These are phyloP conservation scores for Chionis minor DNA, from an alignment of 2,113 vertebrate genomes.

Conservation along the genomic window DNA sequence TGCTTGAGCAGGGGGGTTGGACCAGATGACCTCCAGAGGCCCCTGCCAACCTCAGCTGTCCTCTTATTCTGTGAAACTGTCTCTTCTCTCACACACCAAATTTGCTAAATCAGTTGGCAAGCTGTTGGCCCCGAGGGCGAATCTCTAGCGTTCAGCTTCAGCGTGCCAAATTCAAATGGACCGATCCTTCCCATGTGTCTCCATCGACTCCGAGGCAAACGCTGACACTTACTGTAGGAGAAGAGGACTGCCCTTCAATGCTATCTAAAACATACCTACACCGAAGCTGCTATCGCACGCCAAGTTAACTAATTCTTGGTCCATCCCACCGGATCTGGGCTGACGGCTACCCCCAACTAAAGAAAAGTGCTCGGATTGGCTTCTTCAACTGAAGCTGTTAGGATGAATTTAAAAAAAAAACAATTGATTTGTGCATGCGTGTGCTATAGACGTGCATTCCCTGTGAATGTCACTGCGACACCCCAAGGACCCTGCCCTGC, in stretches of 20 bases:
- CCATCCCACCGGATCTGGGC: not conserved
- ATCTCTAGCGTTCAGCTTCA: not conserved
- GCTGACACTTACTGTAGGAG: not conserved
- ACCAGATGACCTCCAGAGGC: not conserved
- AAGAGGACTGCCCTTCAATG: not conserved
- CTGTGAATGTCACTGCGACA: accelerated
- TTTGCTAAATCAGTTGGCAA: not conserved
- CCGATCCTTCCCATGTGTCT: accelerated
- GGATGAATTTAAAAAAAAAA: not conserved
- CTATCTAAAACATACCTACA: not conserved
- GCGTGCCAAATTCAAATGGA: not conserved
- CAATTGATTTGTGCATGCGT: not conserved
- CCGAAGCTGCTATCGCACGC: not conserved
- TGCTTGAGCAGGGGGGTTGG: not conserved
- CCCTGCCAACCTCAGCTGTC: not conserved
- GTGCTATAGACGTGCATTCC: not conserved
- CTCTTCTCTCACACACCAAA: not conserved
- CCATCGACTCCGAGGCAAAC: not conserved
- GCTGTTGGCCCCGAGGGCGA: not conserved
- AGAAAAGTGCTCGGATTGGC: not conserved
- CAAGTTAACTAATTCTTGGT: not conserved
- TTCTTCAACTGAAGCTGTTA: not conserved
- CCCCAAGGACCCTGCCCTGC: not conserved
- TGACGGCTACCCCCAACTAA: not conserved
- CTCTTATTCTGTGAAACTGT: not conserved